A percentile compares a stretch with the other conserved stretches of the same genome.
phyloP scores from a whole-genome alignment of 1,140 invertebrate genomes.

The Tetranychus urticae region DNA sequence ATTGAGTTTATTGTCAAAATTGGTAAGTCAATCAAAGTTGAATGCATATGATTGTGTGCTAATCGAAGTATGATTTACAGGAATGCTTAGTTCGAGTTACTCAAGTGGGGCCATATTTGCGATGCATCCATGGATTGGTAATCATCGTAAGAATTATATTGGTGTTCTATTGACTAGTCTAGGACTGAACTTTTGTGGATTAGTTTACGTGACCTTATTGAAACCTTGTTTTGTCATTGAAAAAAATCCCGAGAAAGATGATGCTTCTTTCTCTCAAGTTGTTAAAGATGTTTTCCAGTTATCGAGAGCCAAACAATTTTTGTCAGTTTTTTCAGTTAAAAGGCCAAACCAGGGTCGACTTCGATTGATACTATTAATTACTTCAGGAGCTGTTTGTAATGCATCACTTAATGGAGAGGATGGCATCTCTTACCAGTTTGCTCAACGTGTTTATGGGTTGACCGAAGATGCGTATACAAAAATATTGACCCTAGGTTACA shows the following conservation, averaged over 20 bases:
- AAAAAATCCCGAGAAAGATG: not conserved
- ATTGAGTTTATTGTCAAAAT: too few relatives aligned
- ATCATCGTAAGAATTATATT: not conserved
- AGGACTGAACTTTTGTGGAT: not conserved
- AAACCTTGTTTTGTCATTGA: not conserved
- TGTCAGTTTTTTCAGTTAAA: not conserved
- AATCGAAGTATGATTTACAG: not conserved
- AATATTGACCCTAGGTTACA: not conserved
- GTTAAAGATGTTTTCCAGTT: not conserved
- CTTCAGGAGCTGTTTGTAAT: not conserved
- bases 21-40: too few relatives aligned
- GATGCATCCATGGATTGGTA: not conserved
- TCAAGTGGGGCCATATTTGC: not conserved
- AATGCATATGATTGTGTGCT: too few relatives aligned
- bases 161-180: not conserved
- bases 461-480: not conserved
- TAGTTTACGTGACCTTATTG: not conserved
- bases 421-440: not conserved
- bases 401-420: not conserved
- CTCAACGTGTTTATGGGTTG: not conserved
- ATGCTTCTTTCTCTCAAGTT: not conserved
- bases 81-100: not conserved
- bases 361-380: not conserved
- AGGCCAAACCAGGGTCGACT: not conserved
- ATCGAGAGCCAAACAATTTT: not conserved